Conservation (phyloP, 1,140 invertebrate genomes). For the Caerostris darwini region DNA sequence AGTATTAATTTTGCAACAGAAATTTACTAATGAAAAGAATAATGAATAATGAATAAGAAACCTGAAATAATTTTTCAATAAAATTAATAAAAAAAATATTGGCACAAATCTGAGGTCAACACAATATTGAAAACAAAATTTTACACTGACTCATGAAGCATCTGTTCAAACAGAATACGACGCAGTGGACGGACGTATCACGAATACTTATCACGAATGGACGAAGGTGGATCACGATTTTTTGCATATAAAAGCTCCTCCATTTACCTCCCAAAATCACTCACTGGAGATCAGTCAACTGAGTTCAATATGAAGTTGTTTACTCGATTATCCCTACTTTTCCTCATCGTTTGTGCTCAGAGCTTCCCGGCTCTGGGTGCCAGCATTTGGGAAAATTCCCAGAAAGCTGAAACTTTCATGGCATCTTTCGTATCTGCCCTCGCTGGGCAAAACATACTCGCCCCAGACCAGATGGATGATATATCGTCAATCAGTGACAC, state of each 20-base stretch:
- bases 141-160: too few relatives aligned
- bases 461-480: conserved; percentile 8
- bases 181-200: too few relatives aligned
- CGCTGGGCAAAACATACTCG: neutral
- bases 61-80: too few relatives aligned
- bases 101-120: too few relatives aligned
- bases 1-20: too few relatives aligned
- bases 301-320: neutral
- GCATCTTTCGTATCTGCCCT: neutral
- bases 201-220: too few relatives aligned
- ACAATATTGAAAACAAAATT: too few relatives aligned
- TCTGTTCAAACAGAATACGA: too few relatives aligned
- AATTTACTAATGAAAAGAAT: too few relatives aligned
- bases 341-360: neutral
- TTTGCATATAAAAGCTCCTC: neutral
- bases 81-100: too few relatives aligned
- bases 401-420: neutral
- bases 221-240: neutral
- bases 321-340: neutral
- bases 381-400: neutral
- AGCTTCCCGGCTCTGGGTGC: neutral
- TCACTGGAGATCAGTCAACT: neutral
- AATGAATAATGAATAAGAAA: too few relatives aligned
- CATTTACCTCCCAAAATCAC: neutral
- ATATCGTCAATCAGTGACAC: conserved; percentile 30